Evolutionary conservation across 1,140 invertebrate species (phyloP).

Genomic region (Agraylea sexmaculata): DNA sequence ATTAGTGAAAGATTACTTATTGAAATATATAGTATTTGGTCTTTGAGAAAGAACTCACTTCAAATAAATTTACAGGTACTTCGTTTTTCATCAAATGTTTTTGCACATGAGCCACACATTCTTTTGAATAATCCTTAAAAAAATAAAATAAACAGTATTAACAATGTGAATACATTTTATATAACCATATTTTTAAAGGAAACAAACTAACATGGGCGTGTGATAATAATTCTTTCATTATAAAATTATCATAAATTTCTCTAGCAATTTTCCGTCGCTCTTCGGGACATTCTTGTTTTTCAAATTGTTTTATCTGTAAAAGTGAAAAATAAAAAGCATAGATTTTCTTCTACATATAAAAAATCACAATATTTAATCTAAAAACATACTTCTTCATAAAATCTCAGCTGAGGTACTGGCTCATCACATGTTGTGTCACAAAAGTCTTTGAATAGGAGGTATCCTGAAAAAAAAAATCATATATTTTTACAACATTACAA

Average conservation of each 20-base stretch:
- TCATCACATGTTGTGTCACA: slow-evolving; percentile 95
- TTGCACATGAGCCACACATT: slow-evolving; percentile 93
- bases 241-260: slow-evolving; percentile 99
- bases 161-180: no score
- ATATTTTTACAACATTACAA: no score
- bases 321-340: slow-evolving; percentile 20
- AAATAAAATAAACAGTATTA: no score
- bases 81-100: slow-evolving; percentile 95
- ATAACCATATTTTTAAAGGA: not conserved
- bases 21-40: not conserved
- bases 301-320: slow-evolving; percentile 93
- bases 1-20: not conserved
- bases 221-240: slow-evolving; percentile 98
- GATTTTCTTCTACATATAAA: not conserved
- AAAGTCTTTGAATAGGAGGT: slow-evolving; percentile 98
- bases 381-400: slow-evolving; percentile 93
- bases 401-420: slow-evolving; percentile 92
- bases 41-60: slow-evolving; percentile 50
- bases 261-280: slow-evolving; percentile 88
- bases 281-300: slow-evolving; percentile 94
- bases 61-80: slow-evolving; percentile 93
- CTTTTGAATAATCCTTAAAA: slow-evolving; percentile 91
- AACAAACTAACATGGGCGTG: slow-evolving; percentile 89
- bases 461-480: slow-evolving; percentile 68
- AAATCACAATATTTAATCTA: not conserved